phyloP scores from a whole-genome alignment of 1,140 invertebrate species.

The Bradynema listronoti region DNA sequence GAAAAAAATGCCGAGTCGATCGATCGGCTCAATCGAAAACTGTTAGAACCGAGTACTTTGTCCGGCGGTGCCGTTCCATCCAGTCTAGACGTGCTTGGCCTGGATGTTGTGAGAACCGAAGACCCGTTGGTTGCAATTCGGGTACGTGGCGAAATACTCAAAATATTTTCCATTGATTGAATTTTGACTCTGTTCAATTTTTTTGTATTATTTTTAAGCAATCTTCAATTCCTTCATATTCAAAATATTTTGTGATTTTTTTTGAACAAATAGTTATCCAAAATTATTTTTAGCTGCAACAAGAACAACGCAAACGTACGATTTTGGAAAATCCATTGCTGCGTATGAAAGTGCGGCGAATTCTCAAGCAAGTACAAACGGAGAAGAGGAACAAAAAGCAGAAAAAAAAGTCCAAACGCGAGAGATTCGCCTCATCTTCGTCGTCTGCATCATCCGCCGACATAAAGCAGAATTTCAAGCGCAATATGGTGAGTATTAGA shows the following conservation, averaged over 20 bases:
- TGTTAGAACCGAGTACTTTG: slow-evolving; percentile 9
- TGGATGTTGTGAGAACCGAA: slow-evolving; percentile 34
- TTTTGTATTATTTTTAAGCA: neutral
- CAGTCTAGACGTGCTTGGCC: slow-evolving; percentile 25
- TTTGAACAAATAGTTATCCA: neutral
- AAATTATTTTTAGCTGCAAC: slow-evolving; percentile 37
- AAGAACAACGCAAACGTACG: slow-evolving; percentile 32
- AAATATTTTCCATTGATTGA: neutral
- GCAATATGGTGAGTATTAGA: too few species aligned
- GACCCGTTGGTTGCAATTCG: slow-evolving; percentile 42
- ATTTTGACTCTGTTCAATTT: neutral
- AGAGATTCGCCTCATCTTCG: slow-evolving; percentile 5
- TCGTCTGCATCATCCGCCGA: too few species aligned
- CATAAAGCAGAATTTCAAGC: neutral
- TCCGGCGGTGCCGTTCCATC: neutral
- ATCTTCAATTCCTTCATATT: neutral
- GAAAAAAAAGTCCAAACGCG: slow-evolving; percentile 33
- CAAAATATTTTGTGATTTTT: slow-evolving; percentile 11
- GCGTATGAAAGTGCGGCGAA: slow-evolving; percentile 32
- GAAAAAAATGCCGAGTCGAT: slow-evolving; percentile 32
- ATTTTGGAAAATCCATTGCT: slow-evolving; percentile 37
- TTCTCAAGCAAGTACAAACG: slow-evolving; percentile 35
- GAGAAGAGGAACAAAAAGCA: slow-evolving; percentile 24
- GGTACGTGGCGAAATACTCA: slow-evolving; percentile 12
- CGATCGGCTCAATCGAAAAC: slow-evolving; percentile 22